Base-by-base conservation (phyloP, 2,797 vertebrate species). In the Parambassis ranga region DNA sequence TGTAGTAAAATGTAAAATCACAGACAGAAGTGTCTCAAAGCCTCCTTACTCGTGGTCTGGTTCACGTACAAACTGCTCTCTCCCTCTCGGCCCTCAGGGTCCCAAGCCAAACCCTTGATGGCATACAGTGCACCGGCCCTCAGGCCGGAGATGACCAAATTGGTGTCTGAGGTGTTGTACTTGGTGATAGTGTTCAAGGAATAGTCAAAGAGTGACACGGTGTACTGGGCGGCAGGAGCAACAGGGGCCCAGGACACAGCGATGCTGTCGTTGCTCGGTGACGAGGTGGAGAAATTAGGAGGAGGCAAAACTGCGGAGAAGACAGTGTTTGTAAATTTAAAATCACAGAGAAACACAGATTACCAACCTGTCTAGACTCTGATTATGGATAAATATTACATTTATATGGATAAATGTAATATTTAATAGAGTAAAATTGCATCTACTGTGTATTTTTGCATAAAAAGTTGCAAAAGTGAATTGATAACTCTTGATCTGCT, bases 21-120 rank as follows among this genome's bases (percentile, higher is more conserved):
- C 57, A 51, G 2, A 48, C 1, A 32, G 6, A 36, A 2, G 9
- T 15, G 10, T 24, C 10, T 16, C 13, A 1, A 26, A 18, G 7
- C 10, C 4, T 51, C 26, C 94, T 96, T 92, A 97, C 96, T 90
- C 86, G 95, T 98, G 63, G 92, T 93, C 86, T 97, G 95, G 80
- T 92, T 94, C 72, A 90, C 64, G 1, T 73, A 91, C 58, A 5
- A 20, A 36, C 87, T 89, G 51, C 86, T 69, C 30, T 98, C 95
- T 65, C 97, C 96, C 11, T 90, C 75, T 30, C 92, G 85, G 8
- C 89, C 90, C 13, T 91, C 91, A 1, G 70, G 47, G 69, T 95
- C 95, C 95, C 94, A 95, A 10, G 94, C 94, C 6, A 89, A 90
- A 23, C 82, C 90, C 59, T 79, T 91, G 68, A 96, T 89, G 28